Evolutionary conservation across 2,113 vertebrate species (phyloP).

Genomic region (Phalacrocorax carbo): DNA sequence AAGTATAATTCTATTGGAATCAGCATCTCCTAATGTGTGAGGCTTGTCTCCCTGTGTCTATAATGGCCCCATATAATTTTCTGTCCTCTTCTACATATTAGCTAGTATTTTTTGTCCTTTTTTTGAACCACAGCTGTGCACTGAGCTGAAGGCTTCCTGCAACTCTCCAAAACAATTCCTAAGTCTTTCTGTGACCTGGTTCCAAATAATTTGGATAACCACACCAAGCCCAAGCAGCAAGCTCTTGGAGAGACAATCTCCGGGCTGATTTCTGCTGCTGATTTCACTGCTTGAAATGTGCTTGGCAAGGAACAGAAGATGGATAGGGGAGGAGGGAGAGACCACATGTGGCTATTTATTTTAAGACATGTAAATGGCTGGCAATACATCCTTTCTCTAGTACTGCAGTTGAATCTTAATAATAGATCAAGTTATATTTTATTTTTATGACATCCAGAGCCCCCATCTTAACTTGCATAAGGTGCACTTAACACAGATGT

Average conservation of each 20-base stretch:
- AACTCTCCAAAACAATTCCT: neutral
- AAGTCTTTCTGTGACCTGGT: neutral
- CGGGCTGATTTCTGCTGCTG: neutral
- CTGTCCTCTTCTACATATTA: neutral
- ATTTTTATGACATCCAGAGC: neutral
- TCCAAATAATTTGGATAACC: neutral
- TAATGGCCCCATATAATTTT: neutral
- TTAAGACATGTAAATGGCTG: neutral
- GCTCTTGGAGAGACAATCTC: neutral
- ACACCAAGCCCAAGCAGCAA: neutral
- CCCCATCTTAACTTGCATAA: neutral
- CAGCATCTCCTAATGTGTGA: neutral
- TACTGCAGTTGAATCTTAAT: neutral
- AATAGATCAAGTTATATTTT: neutral
- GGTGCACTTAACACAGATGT: neutral
- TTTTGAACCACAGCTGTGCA: neutral
- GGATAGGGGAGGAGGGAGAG: neutral
- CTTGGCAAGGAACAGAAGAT: neutral
- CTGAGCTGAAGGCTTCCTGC: neutral
- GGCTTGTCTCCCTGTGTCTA: neutral
- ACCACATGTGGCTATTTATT: neutral
- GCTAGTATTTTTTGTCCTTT: neutral
- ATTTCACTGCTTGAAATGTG: neutral
- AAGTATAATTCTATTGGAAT: neutral
- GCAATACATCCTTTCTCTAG: rapidly evolving